These are phyloP conservation scores for Trematocara stigmaticum DNA, from an alignment of 2,113 vertebrate genomes.

Conservation along the genomic window DNA sequence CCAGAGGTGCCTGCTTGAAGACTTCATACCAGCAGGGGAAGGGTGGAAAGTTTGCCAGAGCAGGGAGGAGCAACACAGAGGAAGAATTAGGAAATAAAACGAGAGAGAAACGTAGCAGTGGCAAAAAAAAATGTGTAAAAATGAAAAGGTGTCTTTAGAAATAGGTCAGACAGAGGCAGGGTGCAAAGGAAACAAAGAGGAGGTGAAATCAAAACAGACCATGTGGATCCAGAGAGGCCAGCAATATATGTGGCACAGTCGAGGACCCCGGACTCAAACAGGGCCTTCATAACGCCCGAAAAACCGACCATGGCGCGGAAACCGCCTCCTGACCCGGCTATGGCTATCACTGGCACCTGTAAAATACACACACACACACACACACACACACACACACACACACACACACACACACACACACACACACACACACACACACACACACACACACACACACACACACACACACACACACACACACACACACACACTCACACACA, in stretches of 20 bases:
- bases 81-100: neutral
- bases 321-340: slow-evolving; percentile 92
- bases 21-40: neutral
- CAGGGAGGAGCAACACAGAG: neutral
- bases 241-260: slow-evolving; percentile 92
- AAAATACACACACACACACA: neutral
- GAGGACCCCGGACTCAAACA: slow-evolving; percentile 89
- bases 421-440: neutral
- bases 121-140: neutral
- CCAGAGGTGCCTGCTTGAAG: neutral
- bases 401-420: neutral
- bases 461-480: neutral
- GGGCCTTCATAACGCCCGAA: slow-evolving; percentile 94
- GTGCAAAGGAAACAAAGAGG: neutral
- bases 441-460: neutral
- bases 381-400: neutral
- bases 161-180: neutral
- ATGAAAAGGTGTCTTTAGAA: neutral
- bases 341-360: slow-evolving; percentile 91
- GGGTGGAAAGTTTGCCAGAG: neutral
- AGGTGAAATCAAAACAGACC: slow-evolving; percentile 69
- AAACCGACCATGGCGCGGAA: slow-evolving; percentile 96
- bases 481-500: neutral
- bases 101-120: neutral
- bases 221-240: slow-evolving; percentile 94